These are phyloP conservation scores for Metridium senile DNA, from an alignment of 92 coral and sea anemone genomes.

Conservation along the genomic window DNA sequence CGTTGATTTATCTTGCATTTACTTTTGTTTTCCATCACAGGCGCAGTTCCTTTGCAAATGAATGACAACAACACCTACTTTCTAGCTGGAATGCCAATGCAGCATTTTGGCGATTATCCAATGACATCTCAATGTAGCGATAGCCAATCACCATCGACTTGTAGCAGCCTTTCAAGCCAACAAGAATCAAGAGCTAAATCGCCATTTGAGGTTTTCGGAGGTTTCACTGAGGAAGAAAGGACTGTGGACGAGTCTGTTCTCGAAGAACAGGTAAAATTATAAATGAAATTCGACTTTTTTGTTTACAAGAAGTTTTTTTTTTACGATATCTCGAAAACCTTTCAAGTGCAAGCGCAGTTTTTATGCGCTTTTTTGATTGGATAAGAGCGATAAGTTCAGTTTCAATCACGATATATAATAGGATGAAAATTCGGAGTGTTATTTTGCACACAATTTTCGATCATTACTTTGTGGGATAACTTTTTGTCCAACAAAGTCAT, in stretches of 20 bases:
- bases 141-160: conserved; percentile 9
- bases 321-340: too few relatives aligned
- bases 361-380: too few relatives aligned
- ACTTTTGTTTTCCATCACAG: too few relatives aligned
- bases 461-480: too few relatives aligned
- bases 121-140: neutral
- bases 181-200: conserved; percentile 9
- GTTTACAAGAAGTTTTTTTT: too few relatives aligned
- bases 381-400: too few relatives aligned
- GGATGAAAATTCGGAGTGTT: too few relatives aligned
- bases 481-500: too few relatives aligned
- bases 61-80: conserved; percentile 20
- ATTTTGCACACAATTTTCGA: neutral
- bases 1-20: too few relatives aligned
- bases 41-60: conserved; percentile 10
- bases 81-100: conserved; percentile 14
- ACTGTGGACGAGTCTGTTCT: conserved; percentile 9
- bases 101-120: conserved; percentile 15
- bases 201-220: conserved; percentile 9
- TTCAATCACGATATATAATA: too few relatives aligned
- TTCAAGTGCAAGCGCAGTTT: too few relatives aligned
- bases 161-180: conserved; percentile 7
- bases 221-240: conserved; percentile 5
- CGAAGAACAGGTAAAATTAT: conserved; percentile 16
- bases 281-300: neutral